Conservation (phyloP, 92 coral and sea anemone species). For the Montipora capitata region DNA sequence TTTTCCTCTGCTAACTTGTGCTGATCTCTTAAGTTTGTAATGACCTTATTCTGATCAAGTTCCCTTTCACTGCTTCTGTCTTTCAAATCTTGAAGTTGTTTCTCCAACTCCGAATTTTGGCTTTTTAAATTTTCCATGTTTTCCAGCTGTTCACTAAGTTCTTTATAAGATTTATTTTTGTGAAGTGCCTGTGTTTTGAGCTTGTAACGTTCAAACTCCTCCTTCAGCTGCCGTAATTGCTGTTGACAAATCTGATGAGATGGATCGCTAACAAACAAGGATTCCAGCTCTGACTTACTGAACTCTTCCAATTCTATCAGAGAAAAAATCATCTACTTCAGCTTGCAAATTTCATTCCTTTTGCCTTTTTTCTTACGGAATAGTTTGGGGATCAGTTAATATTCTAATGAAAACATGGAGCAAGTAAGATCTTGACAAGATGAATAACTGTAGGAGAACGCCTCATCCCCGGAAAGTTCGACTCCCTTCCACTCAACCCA, state of each 20-base stretch:
- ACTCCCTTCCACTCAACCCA: too few relatives aligned
- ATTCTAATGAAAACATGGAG: too few relatives aligned
- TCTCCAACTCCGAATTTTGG: slow-evolving; percentile 77
- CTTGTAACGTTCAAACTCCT: slow-evolving; percentile 97
- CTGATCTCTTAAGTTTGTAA: slow-evolving; percentile 65
- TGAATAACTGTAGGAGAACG: too few relatives aligned
- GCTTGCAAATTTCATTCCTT: too few relatives aligned
- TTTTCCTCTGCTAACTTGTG: slow-evolving; percentile 68
- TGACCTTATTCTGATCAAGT: slow-evolving; percentile 63
- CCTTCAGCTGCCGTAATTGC: slow-evolving; percentile 94
- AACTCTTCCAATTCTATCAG: slow-evolving; percentile 80
- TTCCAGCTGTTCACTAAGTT: slow-evolving; percentile 87
- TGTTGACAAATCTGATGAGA: slow-evolving; percentile 95
- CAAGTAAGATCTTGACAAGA: too few relatives aligned
- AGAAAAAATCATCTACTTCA: not conserved
- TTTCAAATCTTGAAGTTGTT: slow-evolving; percentile 81
- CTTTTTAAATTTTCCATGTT: slow-evolving; percentile 82
- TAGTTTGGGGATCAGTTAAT: too few relatives aligned
- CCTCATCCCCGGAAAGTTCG: too few relatives aligned
- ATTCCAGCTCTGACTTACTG: slow-evolving; percentile 96
- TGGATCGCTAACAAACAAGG: slow-evolving; percentile 89
- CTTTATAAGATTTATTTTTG: slow-evolving; percentile 86
- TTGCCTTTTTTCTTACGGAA: too few relatives aligned
- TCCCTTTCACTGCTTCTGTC: slow-evolving; percentile 69
- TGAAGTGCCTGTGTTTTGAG: slow-evolving; percentile 85